A percentile compares a stretch with the other conserved stretches of the same genome.
Conservation (phyloP, 2,113 vertebrate genomes). For the Sceloporus undulatus region DNA sequence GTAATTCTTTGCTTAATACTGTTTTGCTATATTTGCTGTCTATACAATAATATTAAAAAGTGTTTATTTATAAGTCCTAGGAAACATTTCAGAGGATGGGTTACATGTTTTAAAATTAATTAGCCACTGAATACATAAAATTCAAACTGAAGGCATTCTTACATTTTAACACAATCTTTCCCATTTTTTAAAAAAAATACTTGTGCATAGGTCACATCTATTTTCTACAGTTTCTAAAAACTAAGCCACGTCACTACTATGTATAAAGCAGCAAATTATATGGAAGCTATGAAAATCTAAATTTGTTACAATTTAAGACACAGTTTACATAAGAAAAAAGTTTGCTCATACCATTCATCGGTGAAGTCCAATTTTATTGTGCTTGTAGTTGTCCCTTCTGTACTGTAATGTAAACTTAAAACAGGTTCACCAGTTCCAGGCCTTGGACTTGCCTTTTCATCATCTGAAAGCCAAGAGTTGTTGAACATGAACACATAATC, state of each 20-base stretch:
- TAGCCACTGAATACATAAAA: not conserved
- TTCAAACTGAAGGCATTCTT: not conserved
- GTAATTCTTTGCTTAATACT: not conserved
- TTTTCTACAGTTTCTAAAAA: not conserved
- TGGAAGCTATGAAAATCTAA: not conserved
- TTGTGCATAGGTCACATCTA: not conserved
- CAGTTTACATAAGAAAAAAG: constrained; percentile 17
- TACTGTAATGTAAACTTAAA: constrained; percentile 97
- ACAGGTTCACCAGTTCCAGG: constrained; percentile 89
- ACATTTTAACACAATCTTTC: not conserved
- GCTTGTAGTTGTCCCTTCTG: constrained; percentile 97
- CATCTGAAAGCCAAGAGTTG: constrained; percentile 82
- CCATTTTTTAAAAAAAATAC: not conserved
- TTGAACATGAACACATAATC: constrained; percentile 66
- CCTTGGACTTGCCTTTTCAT: constrained; percentile 81
- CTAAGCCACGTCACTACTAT: not conserved
- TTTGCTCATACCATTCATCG: constrained; percentile 92
- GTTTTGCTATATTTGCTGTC: not conserved
- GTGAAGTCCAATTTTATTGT: constrained; percentile 99
- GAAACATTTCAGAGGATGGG: not conserved
- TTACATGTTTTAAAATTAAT: not conserved
- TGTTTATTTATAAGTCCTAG: not conserved
- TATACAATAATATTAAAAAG: not conserved
- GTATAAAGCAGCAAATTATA: too few relatives aligned
- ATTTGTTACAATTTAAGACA: not conserved